These are phyloP conservation scores for Xyrauchen texanus DNA, from an alignment of 2,113 vertebrate genomes.

Conservation along the genomic window DNA sequence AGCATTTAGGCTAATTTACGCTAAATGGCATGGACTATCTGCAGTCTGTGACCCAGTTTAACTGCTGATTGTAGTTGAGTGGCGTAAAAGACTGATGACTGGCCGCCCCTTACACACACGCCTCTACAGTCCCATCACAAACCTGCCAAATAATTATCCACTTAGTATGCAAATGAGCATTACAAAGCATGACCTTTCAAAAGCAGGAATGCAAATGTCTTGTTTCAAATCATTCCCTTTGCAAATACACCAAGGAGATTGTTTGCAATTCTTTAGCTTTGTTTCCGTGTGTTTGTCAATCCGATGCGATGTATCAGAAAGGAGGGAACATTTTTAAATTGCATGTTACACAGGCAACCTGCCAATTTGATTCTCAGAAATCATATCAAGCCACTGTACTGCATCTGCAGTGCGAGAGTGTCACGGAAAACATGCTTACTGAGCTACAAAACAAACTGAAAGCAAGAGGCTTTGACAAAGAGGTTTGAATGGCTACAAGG, in stretches of 20 bases:
- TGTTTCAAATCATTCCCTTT: slow-evolving; percentile 26
- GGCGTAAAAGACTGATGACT: neutral
- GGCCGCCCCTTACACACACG: neutral
- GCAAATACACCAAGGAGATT: slow-evolving; percentile 27
- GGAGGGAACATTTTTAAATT: neutral
- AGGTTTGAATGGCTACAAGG: neutral
- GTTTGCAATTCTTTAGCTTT: neutral
- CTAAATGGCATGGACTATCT: neutral
- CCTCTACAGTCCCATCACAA: neutral
- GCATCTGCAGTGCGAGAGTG: neutral
- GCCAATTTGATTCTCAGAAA: neutral
- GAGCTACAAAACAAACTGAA: neutral
- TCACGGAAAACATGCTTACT: neutral
- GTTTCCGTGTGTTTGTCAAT: neutral
- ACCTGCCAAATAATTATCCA: slow-evolving; percentile 35
- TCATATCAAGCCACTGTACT: neutral
- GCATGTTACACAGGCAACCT: slow-evolving; percentile 1
- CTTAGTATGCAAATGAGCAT: slow-evolving; percentile 47
- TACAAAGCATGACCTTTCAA: slow-evolving; percentile 48
- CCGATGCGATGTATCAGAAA: neutral
- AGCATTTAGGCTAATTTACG: neutral
- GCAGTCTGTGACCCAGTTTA: no score
- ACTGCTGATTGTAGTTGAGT: neutral
- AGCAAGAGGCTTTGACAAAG: neutral
- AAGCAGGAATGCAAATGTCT: slow-evolving; percentile 36